A percentile compares a stretch with the other conserved stretches of the same genome.
These are phyloP conservation scores for Orthosia gracilis DNA, from an alignment of 2,888 invertebrate genomes.

Conservation along the genomic window DNA sequence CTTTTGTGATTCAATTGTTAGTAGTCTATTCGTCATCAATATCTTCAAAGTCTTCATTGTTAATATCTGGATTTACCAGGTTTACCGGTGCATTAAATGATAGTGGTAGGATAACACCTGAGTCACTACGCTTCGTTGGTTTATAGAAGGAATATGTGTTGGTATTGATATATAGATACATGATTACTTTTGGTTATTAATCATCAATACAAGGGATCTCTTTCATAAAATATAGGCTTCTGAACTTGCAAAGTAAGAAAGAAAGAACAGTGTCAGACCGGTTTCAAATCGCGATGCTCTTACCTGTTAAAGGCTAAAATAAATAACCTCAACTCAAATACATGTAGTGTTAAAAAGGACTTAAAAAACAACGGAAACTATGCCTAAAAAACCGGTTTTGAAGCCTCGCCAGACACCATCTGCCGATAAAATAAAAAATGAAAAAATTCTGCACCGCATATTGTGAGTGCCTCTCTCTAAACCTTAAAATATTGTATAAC, in stretches of 20 bases:
- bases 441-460: constrained; percentile 38
- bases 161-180: neutral
- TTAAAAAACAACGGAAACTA: constrained; percentile 64
- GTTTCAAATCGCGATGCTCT: constrained; percentile 5
- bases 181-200: neutral
- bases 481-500: constrained; percentile 15
- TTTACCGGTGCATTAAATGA: neutral
- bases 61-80: neutral
- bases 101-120: neutral
- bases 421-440: constrained; percentile 56
- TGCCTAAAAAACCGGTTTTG: constrained; percentile 67
- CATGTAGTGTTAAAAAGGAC: constrained; percentile 38
- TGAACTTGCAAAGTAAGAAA: neutral
- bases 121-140: neutral
- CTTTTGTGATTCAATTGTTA: neutral
- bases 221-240: neutral
- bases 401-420: constrained; percentile 59
- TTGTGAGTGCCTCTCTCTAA: constrained; percentile 34
- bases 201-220: neutral
- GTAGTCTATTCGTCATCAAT: neutral
- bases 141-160: neutral
- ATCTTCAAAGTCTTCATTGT: neutral
- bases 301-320: constrained; percentile 3
- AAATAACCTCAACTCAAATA: constrained; percentile 31
- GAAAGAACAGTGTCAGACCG: neutral